Conservation (phyloP, 2,888 invertebrate species). For the Leptothorax acervorum region DNA sequence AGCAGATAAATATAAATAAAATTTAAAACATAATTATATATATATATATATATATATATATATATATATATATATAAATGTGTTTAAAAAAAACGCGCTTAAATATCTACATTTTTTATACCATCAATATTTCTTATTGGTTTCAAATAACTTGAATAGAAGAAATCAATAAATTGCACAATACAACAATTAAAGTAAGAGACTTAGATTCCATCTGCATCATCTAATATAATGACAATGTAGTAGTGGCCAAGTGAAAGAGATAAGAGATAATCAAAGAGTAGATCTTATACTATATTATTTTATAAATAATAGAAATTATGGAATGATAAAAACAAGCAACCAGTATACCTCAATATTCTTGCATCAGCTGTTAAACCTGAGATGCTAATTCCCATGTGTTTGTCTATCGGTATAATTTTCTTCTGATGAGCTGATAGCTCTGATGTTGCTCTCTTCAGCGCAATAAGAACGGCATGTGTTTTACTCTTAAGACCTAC, state of each 20-base stretch:
- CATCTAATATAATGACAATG: not conserved
- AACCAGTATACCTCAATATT: constrained; percentile 90
- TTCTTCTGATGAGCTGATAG: constrained; percentile 99
- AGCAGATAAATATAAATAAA: not conserved
- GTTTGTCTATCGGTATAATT: constrained; percentile 97
- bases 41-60: too few species aligned
- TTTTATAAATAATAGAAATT: not conserved
- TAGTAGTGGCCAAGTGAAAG: not conserved
- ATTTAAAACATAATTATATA: not conserved
- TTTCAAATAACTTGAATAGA: not conserved
- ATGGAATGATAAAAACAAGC: not conserved
- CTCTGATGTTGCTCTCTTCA: constrained; percentile 98
- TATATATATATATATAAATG: too few species aligned
- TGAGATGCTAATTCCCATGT: constrained; percentile 98
- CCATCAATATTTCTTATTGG: too few species aligned
- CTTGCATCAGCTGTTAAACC: constrained; percentile 99
- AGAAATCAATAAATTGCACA: not conserved
- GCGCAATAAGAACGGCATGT: constrained; percentile 97
- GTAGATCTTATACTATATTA: not conserved
- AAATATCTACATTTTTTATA: not conserved
- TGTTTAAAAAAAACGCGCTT: not conserved
- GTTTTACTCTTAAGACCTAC: constrained; percentile 97
- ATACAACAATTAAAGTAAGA: too few species aligned
- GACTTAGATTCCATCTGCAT: not conserved
- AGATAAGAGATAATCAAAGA: not conserved